Base-by-base conservation (phyloP, 2,888 invertebrate species). In the Caenorhabditis doughertyi region DNA sequence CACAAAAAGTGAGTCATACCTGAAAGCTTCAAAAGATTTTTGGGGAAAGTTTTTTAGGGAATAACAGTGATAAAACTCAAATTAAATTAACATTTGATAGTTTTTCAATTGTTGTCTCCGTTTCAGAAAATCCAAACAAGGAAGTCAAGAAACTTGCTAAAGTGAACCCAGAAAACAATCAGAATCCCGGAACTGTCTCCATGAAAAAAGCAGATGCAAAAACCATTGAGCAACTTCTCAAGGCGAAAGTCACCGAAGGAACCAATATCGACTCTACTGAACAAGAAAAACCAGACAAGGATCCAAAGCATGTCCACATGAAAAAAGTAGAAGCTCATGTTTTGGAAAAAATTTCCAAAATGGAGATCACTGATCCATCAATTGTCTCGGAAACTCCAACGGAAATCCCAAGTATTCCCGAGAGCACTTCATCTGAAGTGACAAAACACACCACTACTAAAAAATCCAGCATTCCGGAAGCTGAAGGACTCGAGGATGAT, bases 401-500 rank as follows among this genome's bases (percentile, higher is more conserved):
- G n/a, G n/a, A n/a, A n/a, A n/a, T n/a, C n/a, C n/a, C n/a, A n/a
- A n/a, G n/a, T n/a, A n/a, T 42, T 23, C 58, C 25, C 11, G 58
- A 60, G 11, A 39, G 23, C 9, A 51, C 25, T 18, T 67, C 72
- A 4, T 53, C 32, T 7, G 67, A 73, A 49, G 56, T 60, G 7
- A 49, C 80, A 13, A 42, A 51, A 39, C 42, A 23, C 13, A 47
- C 53, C 1, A 58, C 7, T 18, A 64, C 73, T 11, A 68, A 47
- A 44, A 83, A 74, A 49, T 80, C 71, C 27, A 70, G 39, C 13
- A 88, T 88, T 67, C 88, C 88, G 18, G 88, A 88, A 76, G 81
- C 88, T 2, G 88, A 88, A 65, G 88, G 87, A 32, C 67, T 88
- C 39, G 84, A 84, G 64, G 81, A 83, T 44, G 77, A 73, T 7